Evolutionary conservation across 2,888 invertebrate species (phyloP).

Genomic region (Eucera pruinosa): DNA sequence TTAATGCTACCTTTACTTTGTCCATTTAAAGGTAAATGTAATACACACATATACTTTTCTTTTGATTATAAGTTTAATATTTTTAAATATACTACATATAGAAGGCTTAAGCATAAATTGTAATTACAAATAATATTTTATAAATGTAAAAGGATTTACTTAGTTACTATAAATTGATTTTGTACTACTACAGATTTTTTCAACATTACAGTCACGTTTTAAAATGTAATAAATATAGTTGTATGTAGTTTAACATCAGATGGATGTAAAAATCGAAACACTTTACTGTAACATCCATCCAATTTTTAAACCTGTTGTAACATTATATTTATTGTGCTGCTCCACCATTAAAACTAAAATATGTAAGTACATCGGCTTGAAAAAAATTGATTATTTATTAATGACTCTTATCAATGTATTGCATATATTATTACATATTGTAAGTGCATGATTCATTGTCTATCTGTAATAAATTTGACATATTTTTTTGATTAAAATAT

Average conservation of each 20-base stretch:
- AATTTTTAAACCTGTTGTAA: constrained; percentile 21
- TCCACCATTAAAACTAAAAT: constrained; percentile 58
- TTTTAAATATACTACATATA: constrained; percentile 7
- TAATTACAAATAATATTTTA: constrained; percentile 3
- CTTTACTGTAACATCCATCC: background rate
- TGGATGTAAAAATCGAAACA: constrained; percentile 33
- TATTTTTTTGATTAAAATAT: constrained; percentile 57
- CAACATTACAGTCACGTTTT: background rate
- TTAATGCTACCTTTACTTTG: constrained; percentile 45
- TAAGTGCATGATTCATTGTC: constrained; percentile 26
- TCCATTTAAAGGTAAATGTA: constrained; percentile 38
- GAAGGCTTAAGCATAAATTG: background rate
- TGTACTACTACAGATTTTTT: background rate
- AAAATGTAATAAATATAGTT: constrained; percentile 19
- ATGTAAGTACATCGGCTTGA: constrained; percentile 62
- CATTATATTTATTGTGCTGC: constrained; percentile 54
- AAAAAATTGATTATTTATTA: constrained; percentile 47
- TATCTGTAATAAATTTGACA: constrained; percentile 48
- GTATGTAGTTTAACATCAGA: constrained; percentile 32
- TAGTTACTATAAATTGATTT: constrained; percentile 23
- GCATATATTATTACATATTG: too few relatives aligned
- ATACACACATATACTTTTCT: constrained; percentile 28
- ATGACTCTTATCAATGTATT: constrained; percentile 31
- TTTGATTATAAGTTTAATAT: constrained; percentile 35
- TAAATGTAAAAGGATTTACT: constrained; percentile 25